A percentile compares a stretch with the other conserved stretches of the same genome.
These are phyloP conservation scores for Crossaster papposus DNA, from an alignment of 53 echinoderm and acorn worm genomes.

Conservation along the genomic window DNA sequence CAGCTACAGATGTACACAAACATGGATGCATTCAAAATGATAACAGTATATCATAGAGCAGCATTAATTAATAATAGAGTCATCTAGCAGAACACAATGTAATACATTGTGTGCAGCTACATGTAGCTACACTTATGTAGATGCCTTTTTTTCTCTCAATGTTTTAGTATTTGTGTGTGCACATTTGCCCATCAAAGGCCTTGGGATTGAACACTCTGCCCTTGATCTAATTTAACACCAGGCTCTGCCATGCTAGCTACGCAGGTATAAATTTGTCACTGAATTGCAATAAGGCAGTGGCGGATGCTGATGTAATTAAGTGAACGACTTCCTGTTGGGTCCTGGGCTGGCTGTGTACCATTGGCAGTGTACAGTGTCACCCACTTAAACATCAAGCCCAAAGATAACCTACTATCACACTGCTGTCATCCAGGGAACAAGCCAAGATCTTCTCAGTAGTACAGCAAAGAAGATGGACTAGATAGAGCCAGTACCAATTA, in stretches of 20 bases:
- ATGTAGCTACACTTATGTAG: too few relatives aligned
- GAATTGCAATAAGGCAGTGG: slow-evolving; percentile 28
- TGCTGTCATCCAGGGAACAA: not conserved
- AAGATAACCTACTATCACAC: not conserved
- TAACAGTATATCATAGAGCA: too few relatives aligned
- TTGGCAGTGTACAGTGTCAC: not conserved
- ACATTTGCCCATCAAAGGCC: not conserved
- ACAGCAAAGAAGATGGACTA: not conserved
- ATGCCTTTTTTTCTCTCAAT: too few relatives aligned
- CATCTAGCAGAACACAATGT: too few relatives aligned
- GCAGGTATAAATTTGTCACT: slow-evolving; percentile 20
- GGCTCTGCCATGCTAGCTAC: not conserved
- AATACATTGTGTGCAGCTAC: too few relatives aligned
- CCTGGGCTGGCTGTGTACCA: not conserved
- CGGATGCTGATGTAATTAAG: slow-evolving; percentile 66
- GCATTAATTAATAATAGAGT: too few relatives aligned
- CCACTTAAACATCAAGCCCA: not conserved
- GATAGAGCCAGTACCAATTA: slow-evolving; percentile 23
- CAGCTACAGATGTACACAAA: too few relatives aligned
- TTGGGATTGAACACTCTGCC: not conserved
- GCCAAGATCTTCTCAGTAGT: too few relatives aligned
- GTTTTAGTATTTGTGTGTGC: not conserved
- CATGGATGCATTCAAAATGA: too few relatives aligned
- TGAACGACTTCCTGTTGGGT: slow-evolving; percentile 50
- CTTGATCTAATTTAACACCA: slow-evolving; percentile 9